Conservation (phyloP, 1,140 invertebrate genomes). For the Rhagoletis pomonella region DNA sequence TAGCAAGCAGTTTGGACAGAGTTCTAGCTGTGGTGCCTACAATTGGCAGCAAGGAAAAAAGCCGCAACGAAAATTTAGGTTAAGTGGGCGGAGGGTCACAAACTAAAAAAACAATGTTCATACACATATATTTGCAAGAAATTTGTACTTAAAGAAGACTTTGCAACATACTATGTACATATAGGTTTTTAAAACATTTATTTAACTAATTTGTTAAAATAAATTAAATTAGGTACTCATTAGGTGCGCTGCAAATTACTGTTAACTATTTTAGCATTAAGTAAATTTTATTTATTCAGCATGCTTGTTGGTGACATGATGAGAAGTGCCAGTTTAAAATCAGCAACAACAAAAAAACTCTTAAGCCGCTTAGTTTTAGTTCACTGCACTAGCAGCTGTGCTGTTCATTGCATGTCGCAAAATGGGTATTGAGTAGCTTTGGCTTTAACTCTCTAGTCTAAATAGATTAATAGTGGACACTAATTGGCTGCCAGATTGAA, state of each 20-base stretch:
- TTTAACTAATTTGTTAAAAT: too few relatives aligned
- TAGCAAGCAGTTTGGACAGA: not conserved
- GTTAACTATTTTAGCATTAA: not conserved
- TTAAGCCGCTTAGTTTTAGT: not conserved
- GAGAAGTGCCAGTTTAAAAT: not conserved
- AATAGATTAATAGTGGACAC: slow-evolving; percentile 38
- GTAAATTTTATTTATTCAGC: not conserved
- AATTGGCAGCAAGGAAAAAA: not conserved
- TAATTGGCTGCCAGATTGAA: slow-evolving; percentile 33
- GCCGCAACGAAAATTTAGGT: slow-evolving; percentile 9
- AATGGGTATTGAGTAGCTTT: slow-evolving; percentile 26
- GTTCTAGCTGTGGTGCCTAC: not conserved
- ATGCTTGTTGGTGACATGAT: not conserved
- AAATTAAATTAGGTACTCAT: too few relatives aligned
- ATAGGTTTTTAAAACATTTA: too few relatives aligned
- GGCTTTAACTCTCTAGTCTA: slow-evolving; percentile 14
- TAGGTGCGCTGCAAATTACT: not conserved
- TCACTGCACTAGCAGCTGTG: not conserved
- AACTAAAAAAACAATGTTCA: not conserved
- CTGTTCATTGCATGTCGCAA: not conserved
- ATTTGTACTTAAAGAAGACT: not conserved
- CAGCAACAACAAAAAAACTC: not conserved
- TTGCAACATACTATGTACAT: too few relatives aligned
- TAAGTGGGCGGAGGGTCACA: not conserved
- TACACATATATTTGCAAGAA: not conserved